A percentile compares a stretch with the other conserved stretches of the same genome.
These are phyloP conservation scores for Uropsilus gracilis DNA, from an alignment of 2,113 vertebrate species.

Conservation along the genomic window DNA sequence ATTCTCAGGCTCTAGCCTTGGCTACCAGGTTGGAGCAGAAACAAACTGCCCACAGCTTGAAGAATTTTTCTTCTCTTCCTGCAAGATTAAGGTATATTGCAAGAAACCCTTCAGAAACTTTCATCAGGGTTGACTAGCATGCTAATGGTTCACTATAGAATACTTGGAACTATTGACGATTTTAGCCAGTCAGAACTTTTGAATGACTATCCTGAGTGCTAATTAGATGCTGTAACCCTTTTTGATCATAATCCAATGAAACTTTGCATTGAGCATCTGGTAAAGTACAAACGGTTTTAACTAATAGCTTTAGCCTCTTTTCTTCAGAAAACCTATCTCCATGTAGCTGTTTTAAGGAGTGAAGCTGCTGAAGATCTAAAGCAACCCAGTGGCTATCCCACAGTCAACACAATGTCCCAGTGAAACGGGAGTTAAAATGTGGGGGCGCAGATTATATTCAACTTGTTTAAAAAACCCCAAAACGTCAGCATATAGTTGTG, in stretches of 20 bases:
- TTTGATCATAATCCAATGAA: neutral
- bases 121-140: constrained; percentile 39
- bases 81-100: constrained; percentile 25
- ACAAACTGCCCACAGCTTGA: constrained; percentile 25
- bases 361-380: neutral
- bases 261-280: neutral
- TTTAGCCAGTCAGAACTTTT: neutral
- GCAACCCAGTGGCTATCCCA: neutral
- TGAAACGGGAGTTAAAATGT: neutral
- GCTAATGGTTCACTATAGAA: neutral
- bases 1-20: constrained; percentile 41
- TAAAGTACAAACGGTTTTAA: neutral
- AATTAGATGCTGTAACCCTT: neutral
- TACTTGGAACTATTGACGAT: neutral
- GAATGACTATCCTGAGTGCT: constrained; percentile 28
- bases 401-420: neutral
- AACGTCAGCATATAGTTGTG: neutral
- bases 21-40: constrained; percentile 10
- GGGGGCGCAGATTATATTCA: neutral
- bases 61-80: constrained; percentile 58
- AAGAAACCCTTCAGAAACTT: constrained; percentile 53
- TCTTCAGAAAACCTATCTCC: constrained; percentile 22
- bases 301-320: neutral
- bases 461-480: neutral
- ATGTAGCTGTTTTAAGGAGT: neutral